phyloP scores from a whole-genome alignment of 2,888 invertebrate species.

The Plutella xylostella region DNA sequence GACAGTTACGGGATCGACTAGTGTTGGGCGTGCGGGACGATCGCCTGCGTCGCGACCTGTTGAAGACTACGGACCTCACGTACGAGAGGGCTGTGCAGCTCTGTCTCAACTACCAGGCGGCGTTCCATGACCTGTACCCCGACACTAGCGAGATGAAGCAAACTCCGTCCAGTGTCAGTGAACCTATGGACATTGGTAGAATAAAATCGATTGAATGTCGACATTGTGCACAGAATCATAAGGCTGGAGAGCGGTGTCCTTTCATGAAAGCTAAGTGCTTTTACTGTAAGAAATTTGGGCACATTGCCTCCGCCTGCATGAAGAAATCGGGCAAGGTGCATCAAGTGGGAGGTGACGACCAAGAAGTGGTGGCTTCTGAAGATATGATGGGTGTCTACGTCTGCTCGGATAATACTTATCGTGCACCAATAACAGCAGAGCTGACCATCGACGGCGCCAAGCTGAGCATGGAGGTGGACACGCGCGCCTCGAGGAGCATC shows the following conservation, averaged over 20 bases:
- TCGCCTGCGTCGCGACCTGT: neutral
- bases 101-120: neutral
- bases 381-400: no score
- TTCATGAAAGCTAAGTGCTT: neutral
- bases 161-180: neutral
- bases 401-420: no score
- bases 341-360: no score
- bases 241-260: neutral
- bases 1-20: constrained; percentile 4
- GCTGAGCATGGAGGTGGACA: no score
- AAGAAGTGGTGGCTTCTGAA: no score
- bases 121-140: neutral
- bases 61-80: neutral
- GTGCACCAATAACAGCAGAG: no score
- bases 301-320: neutral
- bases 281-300: neutral
- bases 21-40: constrained; percentile 4
- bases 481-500: no score
- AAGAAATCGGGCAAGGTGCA: no score
- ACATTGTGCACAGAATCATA: neutral
- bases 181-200: neutral
- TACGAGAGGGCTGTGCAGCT: neutral
- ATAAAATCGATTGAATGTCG: neutral
- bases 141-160: neutral
- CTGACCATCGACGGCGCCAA: no score